Conservation (phyloP, 92 coral and sea anemone genomes). For the Phenganax subtilis region DNA sequence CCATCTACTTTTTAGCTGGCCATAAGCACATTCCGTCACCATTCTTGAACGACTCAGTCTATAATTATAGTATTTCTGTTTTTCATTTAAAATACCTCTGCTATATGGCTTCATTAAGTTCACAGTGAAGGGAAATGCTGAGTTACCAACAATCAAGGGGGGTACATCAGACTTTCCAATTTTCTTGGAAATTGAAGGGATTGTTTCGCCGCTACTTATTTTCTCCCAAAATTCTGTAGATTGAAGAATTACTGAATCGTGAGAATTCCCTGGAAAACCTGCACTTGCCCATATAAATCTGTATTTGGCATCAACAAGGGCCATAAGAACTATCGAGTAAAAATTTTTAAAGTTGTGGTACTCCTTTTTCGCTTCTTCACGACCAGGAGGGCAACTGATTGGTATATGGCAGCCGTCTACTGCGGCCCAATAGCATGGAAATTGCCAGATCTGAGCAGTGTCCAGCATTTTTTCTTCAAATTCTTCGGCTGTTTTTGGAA, state of each 20-base stretch:
- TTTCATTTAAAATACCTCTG: neutral
- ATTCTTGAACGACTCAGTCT: too few species aligned
- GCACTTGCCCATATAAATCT: slow-evolving; percentile 49
- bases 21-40: too few species aligned
- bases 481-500: slow-evolving; percentile 33
- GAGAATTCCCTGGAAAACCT: slow-evolving; percentile 52
- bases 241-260: slow-evolving; percentile 35
- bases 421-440: slow-evolving; percentile 43
- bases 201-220: neutral
- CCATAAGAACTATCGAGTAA: slow-evolving; percentile 50
- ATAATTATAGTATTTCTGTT: too few species aligned
- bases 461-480: slow-evolving; percentile 42
- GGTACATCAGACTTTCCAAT: neutral
- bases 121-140: slow-evolving; percentile 1
- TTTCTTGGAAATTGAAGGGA: slow-evolving; percentile 2
- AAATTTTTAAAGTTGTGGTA: slow-evolving; percentile 52
- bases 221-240: neutral
- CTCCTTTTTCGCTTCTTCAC: slow-evolving; percentile 40
- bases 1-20: too few species aligned
- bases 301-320: slow-evolving; percentile 46
- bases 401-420: slow-evolving; percentile 44
- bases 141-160: neutral
- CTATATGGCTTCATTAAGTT: neutral
- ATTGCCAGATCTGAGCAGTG: slow-evolving; percentile 44
- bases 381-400: slow-evolving; percentile 36